Conservation (phyloP, 2,797 vertebrate species). For the Triplophysa bombifrons region DNA sequence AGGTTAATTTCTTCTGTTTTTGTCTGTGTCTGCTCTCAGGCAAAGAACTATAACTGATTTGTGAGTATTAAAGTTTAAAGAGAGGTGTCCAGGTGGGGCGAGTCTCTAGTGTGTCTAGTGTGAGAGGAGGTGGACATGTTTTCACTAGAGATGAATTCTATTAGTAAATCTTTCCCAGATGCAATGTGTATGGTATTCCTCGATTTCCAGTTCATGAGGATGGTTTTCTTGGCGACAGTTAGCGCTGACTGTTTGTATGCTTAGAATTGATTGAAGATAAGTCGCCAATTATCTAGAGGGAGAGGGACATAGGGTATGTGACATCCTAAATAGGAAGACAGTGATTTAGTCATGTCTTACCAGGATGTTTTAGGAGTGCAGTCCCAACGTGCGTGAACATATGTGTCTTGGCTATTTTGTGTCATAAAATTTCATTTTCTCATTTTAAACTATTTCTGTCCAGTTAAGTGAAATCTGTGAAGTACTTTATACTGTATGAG, state of each 20-base stretch:
- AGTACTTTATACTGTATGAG: background rate
- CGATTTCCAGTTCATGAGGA: constrained; percentile 4
- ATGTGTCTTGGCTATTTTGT: too few species aligned
- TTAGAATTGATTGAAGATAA: background rate
- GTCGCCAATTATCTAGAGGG: background rate
- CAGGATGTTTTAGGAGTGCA: background rate
- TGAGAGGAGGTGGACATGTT: too few species aligned
- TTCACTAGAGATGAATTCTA: too few species aligned
- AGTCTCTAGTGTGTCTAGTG: too few species aligned
- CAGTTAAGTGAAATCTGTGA: background rate
- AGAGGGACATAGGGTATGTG: background rate
- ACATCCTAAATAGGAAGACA: background rate
- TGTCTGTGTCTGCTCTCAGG: too few species aligned
- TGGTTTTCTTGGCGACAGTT: background rate
- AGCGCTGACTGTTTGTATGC: background rate
- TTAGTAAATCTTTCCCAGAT: too few species aligned
- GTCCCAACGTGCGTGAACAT: background rate
- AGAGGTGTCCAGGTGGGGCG: too few species aligned
- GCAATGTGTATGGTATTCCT: background rate
- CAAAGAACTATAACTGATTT: too few species aligned
- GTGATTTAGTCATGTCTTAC: background rate
- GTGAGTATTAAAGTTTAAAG: too few species aligned
- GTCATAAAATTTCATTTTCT: background rate
- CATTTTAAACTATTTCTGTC: background rate
- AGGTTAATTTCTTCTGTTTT: too few species aligned